Base-by-base conservation (phyloP, 2,113 vertebrate genomes). In the Silurus glanis region DNA sequence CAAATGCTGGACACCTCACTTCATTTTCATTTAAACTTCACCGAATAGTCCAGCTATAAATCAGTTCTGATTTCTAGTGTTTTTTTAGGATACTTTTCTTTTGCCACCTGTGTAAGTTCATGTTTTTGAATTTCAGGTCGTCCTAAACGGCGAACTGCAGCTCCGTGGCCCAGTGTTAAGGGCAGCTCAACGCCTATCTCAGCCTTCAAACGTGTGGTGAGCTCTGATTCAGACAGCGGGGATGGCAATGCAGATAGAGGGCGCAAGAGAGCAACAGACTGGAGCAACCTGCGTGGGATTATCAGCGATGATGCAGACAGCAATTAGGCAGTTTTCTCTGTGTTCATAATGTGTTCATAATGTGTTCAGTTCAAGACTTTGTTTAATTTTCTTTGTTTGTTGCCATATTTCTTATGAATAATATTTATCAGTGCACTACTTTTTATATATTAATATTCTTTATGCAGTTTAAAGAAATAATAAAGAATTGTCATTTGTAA, bases 241-340 rank as follows among this genome's bases (percentile, higher is more conserved):
- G 91, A 92, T 25, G 89, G 84, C 17, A 9, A 66, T 0, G 0
- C 59, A 21, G 84, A 9, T 47, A 87, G 10, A 80, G 82, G 82
- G 3, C 82, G 14, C 47, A 91, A 84, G 86, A 91, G 87, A 90
- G 25, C 81, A 3, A 89, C 90, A 0, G 84, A 93, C 85, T 95
- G 95, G 95, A 80, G 87, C 69, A 94, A 94, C 61, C 93, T 97
- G 85, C 92, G 87, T 3, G 96, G 96, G 17, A 92, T 97, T 90
- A 96, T 98, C 88, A 97, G 96, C 64, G 96, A 96, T 25, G 96
- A 96, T 0, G 93, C 89, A 0, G 95, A 96, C 79, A 97, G 96
- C 49, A 91, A 93, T 85, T 97, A 89, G 69, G 13, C 55, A 69
- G 71, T 10, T 80, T 59, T 62, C 5, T 58, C 10, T 6, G 16